Conservation (phyloP, 2,797 vertebrate genomes). For the Cynodonichthys magdalenae region DNA sequence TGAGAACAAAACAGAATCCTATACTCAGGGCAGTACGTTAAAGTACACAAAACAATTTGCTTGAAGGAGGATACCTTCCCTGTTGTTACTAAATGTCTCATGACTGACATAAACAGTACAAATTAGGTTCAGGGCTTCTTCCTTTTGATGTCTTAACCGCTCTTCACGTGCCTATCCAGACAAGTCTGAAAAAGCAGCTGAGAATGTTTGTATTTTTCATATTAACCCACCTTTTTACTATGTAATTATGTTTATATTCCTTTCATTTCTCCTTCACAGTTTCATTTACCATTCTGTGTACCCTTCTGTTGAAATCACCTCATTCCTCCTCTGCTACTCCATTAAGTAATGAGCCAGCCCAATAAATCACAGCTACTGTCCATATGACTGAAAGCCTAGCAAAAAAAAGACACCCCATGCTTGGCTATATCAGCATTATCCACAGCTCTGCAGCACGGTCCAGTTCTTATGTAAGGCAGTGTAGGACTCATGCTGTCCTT, state of each 20-base stretch:
- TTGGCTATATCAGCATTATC: slow-evolving; percentile 54
- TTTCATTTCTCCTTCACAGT: slow-evolving; percentile 8
- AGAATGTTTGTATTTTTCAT: background rate
- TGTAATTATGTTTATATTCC: background rate
- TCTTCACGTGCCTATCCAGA: slow-evolving; percentile 7
- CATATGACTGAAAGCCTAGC: slow-evolving; percentile 54
- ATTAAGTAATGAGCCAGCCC: slow-evolving; percentile 73
- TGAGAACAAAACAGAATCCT: background rate
- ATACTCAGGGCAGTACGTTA: background rate
- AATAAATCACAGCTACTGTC: slow-evolving; percentile 64
- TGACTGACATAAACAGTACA: slow-evolving; percentile 31
- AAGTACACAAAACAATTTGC: slow-evolving; percentile 14
- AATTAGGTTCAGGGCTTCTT: background rate
- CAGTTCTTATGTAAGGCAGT: slow-evolving; percentile 49
- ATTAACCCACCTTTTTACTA: background rate
- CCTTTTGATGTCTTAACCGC: slow-evolving; percentile 5
- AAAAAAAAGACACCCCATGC: slow-evolving; percentile 55
- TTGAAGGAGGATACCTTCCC: slow-evolving; percentile 17
- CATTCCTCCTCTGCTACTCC: slow-evolving; percentile 44
- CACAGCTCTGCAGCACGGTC: slow-evolving; percentile 52
- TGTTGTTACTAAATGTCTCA: slow-evolving; percentile 20
- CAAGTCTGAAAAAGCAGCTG: slow-evolving; percentile 7
- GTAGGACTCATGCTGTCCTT: slow-evolving; percentile 29
- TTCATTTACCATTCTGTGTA: slow-evolving; percentile 8
- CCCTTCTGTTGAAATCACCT: slow-evolving; percentile 20